Conservation (phyloP, 2,113 vertebrate species). For the Psammodynastes pulverulentus region DNA sequence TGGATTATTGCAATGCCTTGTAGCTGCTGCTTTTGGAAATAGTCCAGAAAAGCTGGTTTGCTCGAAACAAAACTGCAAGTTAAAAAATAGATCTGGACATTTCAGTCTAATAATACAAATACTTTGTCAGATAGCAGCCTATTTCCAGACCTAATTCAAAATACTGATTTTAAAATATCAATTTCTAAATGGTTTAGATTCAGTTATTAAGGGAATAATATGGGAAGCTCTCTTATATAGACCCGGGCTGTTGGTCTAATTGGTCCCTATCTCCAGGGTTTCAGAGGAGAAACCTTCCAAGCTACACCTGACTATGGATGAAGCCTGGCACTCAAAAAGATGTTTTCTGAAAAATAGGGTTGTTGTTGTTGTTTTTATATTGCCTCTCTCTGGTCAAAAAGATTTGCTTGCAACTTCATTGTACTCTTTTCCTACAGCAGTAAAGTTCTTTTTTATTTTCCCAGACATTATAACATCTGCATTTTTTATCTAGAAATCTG, state of each 20-base stretch:
- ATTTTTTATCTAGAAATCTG: not conserved
- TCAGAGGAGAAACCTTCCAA: not conserved
- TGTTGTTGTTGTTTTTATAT: not conserved
- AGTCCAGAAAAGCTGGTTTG: not conserved
- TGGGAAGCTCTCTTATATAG: not conserved
- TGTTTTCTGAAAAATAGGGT: too few species aligned
- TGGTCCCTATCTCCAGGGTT: not conserved
- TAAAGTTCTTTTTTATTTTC: not conserved
- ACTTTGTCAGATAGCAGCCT: not conserved
- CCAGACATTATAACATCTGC: not conserved
- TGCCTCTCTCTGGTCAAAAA: not conserved
- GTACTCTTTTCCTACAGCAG: not conserved
- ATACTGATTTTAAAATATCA: not conserved
- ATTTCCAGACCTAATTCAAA: not conserved
- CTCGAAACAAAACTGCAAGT: not conserved
- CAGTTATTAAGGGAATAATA: not conserved
- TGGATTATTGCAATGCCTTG: not conserved
- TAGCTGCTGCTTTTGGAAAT: not conserved
- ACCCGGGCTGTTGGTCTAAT: not conserved
- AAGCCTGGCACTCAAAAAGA: not conserved
- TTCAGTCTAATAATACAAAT: not conserved
- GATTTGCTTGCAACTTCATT: not conserved
- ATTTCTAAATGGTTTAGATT: not conserved
- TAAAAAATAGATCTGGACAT: not conserved
- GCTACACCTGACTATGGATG: not conserved